Base-by-base conservation (phyloP, 2,113 vertebrate species). In the Zonotrichia leucophrys region DNA sequence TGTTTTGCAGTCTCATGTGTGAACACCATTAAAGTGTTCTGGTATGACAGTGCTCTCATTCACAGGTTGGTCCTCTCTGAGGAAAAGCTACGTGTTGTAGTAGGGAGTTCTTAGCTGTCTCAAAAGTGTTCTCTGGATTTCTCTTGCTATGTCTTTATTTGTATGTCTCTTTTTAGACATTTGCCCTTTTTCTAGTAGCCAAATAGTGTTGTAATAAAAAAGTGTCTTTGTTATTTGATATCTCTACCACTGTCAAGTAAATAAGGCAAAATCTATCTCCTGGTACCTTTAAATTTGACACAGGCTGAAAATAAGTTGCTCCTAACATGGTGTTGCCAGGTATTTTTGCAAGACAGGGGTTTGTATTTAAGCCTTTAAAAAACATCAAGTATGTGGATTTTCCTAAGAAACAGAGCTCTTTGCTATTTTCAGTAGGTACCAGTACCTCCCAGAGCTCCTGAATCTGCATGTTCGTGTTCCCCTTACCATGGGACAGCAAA, bases 41-140 rank as follows among this genome's bases (percentile, higher is more conserved):
- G 41, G 15, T 86, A 47, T 0, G 1, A 39, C 35, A 75, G 1
- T 20, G 25, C 10, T 83, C 13, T 44, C 1, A 0, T 28, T 82
- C 17, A 44, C 21, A 75, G 47, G 10, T 67, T 1, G 0, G 23
- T 60, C 11, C 28, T 89, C n/a, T 75, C 41, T 2, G 4, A 55
- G 49, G 23, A 66, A 87, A 55, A 84, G 31, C 7, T 55, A 20
- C 2, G 4, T 9, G 10, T 25, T 77, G 21, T 39, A 58, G 4
- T n/a, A 13, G 16, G 19, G 25, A 72, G 27, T 33, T 17, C 23
- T 94, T 35, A 75, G 28, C 7, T 24, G 6, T 39, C 44, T 74
- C 49, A 59, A 69, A 91, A 37, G 16, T 20, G 14, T 59, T 76
- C 79, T 64, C 41, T 73, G 50, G 9, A 10, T 49, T 82, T 39